Percentiles rank a stretch among this genome's conserved stretches.
Conservation (phyloP, 2,113 vertebrate species). For the Xerus inauris region DNA sequence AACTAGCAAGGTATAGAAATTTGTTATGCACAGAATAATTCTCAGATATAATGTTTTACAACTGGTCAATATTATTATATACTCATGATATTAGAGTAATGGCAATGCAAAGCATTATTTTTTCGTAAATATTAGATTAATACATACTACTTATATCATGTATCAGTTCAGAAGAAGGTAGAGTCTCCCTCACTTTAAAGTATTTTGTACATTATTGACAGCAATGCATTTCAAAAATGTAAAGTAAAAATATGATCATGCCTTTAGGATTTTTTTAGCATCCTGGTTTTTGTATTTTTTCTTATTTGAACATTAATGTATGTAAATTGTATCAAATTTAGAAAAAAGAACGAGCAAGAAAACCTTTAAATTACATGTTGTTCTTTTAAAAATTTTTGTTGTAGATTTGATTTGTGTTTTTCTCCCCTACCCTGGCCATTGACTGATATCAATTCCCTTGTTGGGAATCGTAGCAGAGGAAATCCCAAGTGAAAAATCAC, state of each 20-base stretch:
- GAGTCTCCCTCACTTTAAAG: neutral
- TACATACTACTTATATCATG: neutral
- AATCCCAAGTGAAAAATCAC: constrained; percentile 2
- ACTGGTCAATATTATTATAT: neutral
- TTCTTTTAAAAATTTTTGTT: neutral
- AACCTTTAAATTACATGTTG: neutral
- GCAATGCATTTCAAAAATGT: neutral
- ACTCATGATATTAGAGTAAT: neutral
- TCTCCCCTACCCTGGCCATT: neutral
- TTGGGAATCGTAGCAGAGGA: neutral
- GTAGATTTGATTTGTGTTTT: neutral
- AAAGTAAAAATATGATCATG: neutral
- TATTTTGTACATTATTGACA: constrained; percentile 15
- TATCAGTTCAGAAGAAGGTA: constrained; percentile 14
- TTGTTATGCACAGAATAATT: neutral
- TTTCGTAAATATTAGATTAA: neutral
- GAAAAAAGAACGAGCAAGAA: neutral
- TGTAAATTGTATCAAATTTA: neutral
- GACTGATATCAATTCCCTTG: neutral
- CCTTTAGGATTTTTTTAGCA: neutral
- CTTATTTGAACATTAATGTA: constrained; percentile 14
- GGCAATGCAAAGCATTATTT: neutral
- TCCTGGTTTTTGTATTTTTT: neutral
- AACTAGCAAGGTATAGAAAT: neutral
- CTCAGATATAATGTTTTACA: neutral